Evolutionary conservation across 2,113 vertebrate genomes (phyloP), one percentile per base, ranked within the genome.

Genomic region (Desmodus rotundus): DNA sequence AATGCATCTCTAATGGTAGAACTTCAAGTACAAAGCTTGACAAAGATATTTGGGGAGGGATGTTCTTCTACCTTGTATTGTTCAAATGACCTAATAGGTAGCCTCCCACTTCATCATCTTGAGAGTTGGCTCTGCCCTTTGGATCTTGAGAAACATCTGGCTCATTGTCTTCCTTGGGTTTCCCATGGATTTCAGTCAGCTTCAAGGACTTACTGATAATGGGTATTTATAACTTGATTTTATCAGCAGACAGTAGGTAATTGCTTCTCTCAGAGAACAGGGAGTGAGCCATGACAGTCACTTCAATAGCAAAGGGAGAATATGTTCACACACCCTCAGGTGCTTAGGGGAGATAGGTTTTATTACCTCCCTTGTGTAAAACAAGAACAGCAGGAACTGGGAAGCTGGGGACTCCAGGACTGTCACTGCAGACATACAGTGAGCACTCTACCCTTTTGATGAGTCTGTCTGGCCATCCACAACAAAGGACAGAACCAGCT

Each of bases 401-500:
- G 17, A 86, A n/a, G 5, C 26, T 80, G 56, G 50, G 14, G 38
- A 70, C 56, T 43, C 31, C 54, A 20, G 45, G 36, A 85, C 26
- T 17, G 31, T 41, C 4, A 24, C 70, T 16, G 38, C 47, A 95
- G 56, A 70, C 13, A 2, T 8, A 67, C 36, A 12, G 26, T 33
- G 47, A 93, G 45, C 47, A 3, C 63, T 67, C 33, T 41, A 50
- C 56, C 45, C 52, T 31, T 28, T 15, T 65, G 61, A n/a, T 5
- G 16, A 70, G 63, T 47, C 81, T 65, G 28, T 54, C 12, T 43
- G 52, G 72, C 52, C n/a, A 36, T 28, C 72, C 73, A 86, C 74
- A 92, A 81, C 90, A 97, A 96, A 96, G 73, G n/a, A 76, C 8
- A 43, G 36, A n/a, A 50, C 74, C 52, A 65, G 22, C 41, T 72